phyloP scores from a whole-genome alignment of 1,140 invertebrate species.

The Branchinecta lynchi region DNA sequence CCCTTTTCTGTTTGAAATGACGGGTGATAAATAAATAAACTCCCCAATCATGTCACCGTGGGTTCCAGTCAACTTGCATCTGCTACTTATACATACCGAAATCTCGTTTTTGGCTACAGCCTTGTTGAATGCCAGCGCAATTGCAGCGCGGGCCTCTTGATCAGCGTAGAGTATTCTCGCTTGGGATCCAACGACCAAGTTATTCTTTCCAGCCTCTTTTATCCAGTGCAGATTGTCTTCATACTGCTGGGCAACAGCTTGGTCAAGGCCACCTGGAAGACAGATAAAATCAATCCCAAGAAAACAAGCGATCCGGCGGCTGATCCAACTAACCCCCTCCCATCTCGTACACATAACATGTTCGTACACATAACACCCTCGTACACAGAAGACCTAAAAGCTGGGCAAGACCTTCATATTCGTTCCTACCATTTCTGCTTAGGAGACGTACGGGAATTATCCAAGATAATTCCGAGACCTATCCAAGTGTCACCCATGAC shows the following conservation, averaged over 20 bases:
- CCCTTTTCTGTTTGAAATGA: too few relatives aligned
- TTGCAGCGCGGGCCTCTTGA: constrained; percentile 36
- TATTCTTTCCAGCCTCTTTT: constrained; percentile 39
- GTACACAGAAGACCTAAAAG: too few relatives aligned
- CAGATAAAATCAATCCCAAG: background rate
- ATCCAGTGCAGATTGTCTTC: constrained; percentile 49
- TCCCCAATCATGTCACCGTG: too few relatives aligned
- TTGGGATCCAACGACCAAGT: constrained; percentile 46
- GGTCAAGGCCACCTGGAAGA: constrained; percentile 23
- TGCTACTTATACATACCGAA: constrained; percentile 29
- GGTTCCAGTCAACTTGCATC: background rate
- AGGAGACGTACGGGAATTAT: too few relatives aligned
- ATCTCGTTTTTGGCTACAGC: constrained; percentile 36
- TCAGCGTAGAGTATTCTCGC: constrained; percentile 50
- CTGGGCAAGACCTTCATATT: too few relatives aligned
- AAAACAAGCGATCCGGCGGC: too few relatives aligned
- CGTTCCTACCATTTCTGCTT: too few relatives aligned
- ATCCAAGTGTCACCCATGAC: too few relatives aligned
- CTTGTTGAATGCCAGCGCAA: constrained; percentile 46
- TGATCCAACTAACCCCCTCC: too few relatives aligned
- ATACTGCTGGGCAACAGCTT: constrained; percentile 38
- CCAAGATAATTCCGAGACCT: too few relatives aligned
- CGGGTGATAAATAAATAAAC: too few relatives aligned
- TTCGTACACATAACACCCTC: too few relatives aligned
- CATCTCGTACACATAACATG: constrained; percentile 25